Evolutionary conservation across 2,888 invertebrate species (phyloP).

Genomic region (Minunthozetes semirufus): DNA sequence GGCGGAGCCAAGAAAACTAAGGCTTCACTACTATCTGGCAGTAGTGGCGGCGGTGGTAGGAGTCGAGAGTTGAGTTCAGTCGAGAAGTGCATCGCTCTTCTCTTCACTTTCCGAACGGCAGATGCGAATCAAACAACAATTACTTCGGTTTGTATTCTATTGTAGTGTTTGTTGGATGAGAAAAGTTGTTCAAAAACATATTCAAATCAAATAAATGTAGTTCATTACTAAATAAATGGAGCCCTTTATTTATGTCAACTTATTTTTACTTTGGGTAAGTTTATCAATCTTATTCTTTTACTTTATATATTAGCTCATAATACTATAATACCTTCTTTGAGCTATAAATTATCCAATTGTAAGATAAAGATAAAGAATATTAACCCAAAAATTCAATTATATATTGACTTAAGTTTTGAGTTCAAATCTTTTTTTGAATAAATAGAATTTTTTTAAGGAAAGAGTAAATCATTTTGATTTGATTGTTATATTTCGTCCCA

Average conservation of each 20-base stretch:
- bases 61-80: not conserved
- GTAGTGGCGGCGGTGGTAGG: not conserved
- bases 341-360: too few species aligned
- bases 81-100: not conserved
- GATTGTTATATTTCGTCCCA: too few species aligned
- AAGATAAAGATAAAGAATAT: too few species aligned
- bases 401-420: too few species aligned
- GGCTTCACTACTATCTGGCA: not conserved
- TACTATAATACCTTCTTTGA: too few species aligned
- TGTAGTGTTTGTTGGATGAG: not conserved
- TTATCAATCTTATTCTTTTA: not conserved
- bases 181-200: not conserved
- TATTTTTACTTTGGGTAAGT: conserved; percentile 2
- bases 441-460: too few species aligned
- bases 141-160: conserved; percentile 3
- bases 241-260: conserved; percentile 10
- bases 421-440: too few species aligned
- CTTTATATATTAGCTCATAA: not conserved
- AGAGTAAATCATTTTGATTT: too few species aligned
- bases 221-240: conserved; percentile 17
- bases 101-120: conserved; percentile 10
- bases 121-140: conserved; percentile 10
- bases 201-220: not conserved
- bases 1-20: not conserved
- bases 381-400: too few species aligned